Evolutionary conservation across 2,888 invertebrate genomes (phyloP).

Genomic region (Eulithis testata): DNA sequence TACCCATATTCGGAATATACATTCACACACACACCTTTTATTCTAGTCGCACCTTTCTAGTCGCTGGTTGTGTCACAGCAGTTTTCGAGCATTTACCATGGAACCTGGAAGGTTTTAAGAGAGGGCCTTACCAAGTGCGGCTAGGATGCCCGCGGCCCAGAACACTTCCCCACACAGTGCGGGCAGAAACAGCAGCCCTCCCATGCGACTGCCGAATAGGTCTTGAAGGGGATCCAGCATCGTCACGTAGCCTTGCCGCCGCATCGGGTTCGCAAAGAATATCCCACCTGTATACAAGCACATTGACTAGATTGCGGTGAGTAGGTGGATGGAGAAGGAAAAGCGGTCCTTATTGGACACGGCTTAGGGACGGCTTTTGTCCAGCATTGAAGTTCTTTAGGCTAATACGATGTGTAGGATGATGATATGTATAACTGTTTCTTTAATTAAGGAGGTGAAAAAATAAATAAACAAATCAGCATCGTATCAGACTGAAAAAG

Average conservation of each 20-base stretch:
- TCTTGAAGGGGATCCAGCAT: slow-evolving; percentile 99
- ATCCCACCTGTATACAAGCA: slow-evolving; percentile 89
- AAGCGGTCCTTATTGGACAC: too few relatives aligned
- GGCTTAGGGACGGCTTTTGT: too few relatives aligned
- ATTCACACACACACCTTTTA: too few relatives aligned
- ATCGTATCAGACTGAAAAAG: too few relatives aligned
- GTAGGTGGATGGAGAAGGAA: too few relatives aligned
- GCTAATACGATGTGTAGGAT: too few relatives aligned
- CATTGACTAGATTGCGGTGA: too few relatives aligned
- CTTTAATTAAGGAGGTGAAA: too few relatives aligned
- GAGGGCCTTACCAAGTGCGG: slow-evolving; percentile 93
- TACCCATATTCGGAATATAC: too few relatives aligned
- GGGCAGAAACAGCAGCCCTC: slow-evolving; percentile 97
- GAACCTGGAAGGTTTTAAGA: background rate
- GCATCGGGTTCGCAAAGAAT: slow-evolving; percentile 99
- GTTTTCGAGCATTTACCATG: background rate
- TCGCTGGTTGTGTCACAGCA: background rate
- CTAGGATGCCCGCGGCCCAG: slow-evolving; percentile 99
- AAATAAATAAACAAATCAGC: too few relatives aligned
- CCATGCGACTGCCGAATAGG: slow-evolving; percentile 98
- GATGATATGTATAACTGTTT: too few relatives aligned
- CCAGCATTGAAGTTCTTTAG: too few relatives aligned
- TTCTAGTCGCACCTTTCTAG: background rate
- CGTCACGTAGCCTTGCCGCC: slow-evolving; percentile 98
- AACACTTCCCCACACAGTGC: slow-evolving; percentile 99